Evolutionary conservation across 2,888 invertebrate genomes (phyloP), one percentile per base, ranked within the genome.

Genomic region (Trichogramma evanescens): DNA sequence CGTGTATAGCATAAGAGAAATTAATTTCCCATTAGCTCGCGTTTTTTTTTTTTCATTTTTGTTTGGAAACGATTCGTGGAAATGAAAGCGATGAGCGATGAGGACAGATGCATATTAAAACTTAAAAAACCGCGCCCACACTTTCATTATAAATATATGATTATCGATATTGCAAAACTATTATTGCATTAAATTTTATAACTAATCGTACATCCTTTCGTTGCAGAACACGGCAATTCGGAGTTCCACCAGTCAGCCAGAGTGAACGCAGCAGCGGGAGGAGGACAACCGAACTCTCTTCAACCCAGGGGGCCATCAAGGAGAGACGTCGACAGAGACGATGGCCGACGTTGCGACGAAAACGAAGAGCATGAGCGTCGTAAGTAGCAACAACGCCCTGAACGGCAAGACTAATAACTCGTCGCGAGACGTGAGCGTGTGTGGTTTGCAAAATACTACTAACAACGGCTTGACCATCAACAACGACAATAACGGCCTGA

Each of bases 261-360:
- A 26, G 26, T 26, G 26, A 26, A 13, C 13, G 26, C 26, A 26
- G 26, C 26, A 26, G 26, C 26, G 26, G 26, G 26, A 26, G 26
- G 26, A 26, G 26, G 3, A 2, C 26, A 26, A 26, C 26, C 26
- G 26, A 26, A 13, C 13, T 13, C 13, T 13, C 13, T 13, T 13
- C 13, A 13, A 13, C 13, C 13, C 13, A 13, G 13, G 13, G 13
- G 13, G 13, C 13, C 13, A 2, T 13, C 13, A 2, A 26, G 26
- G 26, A 26, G 13, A 26, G 26, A 26, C 26, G 26, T 26, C 26
- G 26, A 26, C 26, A 2, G 26, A 26, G 26, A 70, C 65, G 69
- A 77, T 78, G 77, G 77, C 77, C 69, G 77, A 77, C 70, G 72
- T 78, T 69, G 73, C 74, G 66, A 71, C 76, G 53, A 78, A 77